phyloP scores from a whole-genome alignment of 1,140 invertebrate genomes.

The Procambarus clarkii region DNA sequence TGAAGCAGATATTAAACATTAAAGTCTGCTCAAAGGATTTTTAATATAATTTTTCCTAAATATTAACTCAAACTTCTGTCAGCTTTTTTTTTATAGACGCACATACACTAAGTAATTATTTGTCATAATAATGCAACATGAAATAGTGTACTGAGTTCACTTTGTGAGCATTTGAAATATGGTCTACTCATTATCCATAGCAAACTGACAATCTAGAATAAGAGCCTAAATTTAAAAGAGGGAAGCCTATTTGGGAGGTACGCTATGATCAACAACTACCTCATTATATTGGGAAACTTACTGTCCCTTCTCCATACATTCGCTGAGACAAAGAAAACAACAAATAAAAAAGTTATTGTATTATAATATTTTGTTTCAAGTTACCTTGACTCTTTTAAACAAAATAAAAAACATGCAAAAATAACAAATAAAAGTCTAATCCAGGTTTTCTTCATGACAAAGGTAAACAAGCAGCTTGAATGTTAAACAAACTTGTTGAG shows the following conservation, averaged over 20 bases:
- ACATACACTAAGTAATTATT: not conserved
- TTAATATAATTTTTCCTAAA: not conserved
- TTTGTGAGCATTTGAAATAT: not conserved
- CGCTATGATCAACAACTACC: not conserved
- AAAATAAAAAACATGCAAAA: not conserved
- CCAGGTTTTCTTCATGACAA: not conserved
- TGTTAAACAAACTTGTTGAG: not conserved
- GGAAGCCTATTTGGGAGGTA: not conserved
- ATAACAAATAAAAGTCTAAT: not conserved
- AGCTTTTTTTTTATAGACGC: not conserved
- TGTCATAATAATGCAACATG: not conserved
- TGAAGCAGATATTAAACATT: not conserved
- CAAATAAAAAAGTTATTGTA: not conserved
- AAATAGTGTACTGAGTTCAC: not conserved
- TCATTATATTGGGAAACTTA: conserved; percentile 35
- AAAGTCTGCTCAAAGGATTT: not conserved
- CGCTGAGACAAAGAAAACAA: conserved; percentile 49
- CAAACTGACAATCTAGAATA: not conserved
- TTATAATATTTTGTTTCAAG: not conserved
- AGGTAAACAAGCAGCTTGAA: not conserved
- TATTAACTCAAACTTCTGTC: too few relatives aligned
- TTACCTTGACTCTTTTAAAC: not conserved
- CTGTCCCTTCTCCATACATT: conserved; percentile 60
- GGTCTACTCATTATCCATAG: not conserved
- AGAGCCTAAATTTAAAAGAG: not conserved